A percentile compares a stretch with the other conserved stretches of the same genome.
These are phyloP conservation scores for Steinernema feltiae DNA, from an alignment of 1,140 invertebrate genomes.

Conservation along the genomic window DNA sequence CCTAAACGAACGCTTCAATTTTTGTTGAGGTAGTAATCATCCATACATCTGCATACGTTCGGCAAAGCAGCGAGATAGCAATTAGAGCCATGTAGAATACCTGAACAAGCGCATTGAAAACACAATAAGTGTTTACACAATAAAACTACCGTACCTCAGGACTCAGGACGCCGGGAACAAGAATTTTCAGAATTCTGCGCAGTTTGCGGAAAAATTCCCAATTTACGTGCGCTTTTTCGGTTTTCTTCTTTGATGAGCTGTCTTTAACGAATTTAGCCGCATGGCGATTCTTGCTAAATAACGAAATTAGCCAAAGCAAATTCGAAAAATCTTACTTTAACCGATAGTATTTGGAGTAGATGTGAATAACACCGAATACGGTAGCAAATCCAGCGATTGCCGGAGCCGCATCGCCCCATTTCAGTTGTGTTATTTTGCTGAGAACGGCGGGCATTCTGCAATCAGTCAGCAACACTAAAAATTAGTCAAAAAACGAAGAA, in stretches of 20 bases:
- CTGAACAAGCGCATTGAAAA: constrained; percentile 59
- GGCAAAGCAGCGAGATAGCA: constrained; percentile 72
- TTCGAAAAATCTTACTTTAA: constrained; percentile 1
- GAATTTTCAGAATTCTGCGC: constrained; percentile 70
- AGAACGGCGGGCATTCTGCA: constrained; percentile 4
- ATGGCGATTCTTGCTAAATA: not conserved
- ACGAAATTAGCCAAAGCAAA: not conserved
- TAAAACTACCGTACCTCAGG: constrained; percentile 58
- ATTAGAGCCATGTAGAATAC: constrained; percentile 74
- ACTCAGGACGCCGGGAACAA: constrained; percentile 69
- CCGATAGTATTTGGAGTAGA: not conserved
- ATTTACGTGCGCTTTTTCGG: constrained; percentile 78
- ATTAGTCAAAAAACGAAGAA: not conserved
- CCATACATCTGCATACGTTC: constrained; percentile 92
- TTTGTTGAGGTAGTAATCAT: constrained; percentile 86
- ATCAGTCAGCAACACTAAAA: not conserved
- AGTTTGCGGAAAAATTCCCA: constrained; percentile 74
- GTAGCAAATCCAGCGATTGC: not conserved
- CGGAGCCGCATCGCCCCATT: not conserved
- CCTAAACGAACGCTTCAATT: constrained; percentile 73
- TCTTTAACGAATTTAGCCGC: constrained; percentile 2
- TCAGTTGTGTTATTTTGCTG: not conserved
- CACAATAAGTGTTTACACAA: constrained; percentile 17
- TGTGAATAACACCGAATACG: not conserved
- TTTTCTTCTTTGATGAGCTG: constrained; percentile 49